A percentile compares a stretch with the other conserved stretches of the same genome.
Evolutionary conservation across 1,140 invertebrate species (phyloP).

Genomic region (Sipha flava): DNA sequence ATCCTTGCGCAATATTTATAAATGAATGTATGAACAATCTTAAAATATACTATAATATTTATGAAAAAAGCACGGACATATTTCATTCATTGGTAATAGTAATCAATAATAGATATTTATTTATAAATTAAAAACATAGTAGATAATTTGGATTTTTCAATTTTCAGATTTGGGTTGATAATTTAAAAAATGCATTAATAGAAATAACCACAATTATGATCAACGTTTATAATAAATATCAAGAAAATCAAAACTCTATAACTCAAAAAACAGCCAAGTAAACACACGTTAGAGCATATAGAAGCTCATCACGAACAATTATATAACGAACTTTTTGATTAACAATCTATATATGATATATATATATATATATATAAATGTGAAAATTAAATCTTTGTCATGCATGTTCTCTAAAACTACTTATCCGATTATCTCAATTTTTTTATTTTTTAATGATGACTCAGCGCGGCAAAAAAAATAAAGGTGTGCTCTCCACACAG

Average conservation of each 20-base stretch:
- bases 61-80: neutral
- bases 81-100: constrained; percentile 20
- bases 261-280: neutral
- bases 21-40: constrained; percentile 10
- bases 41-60: neutral
- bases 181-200: neutral
- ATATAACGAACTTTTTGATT: neutral
- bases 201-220: neutral
- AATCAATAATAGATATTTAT: too few species aligned
- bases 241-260: neutral
- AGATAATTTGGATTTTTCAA: too few species aligned
- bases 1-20: neutral
- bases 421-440: too few species aligned
- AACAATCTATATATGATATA: too few species aligned
- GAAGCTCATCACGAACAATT: neutral
- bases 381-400: too few species aligned
- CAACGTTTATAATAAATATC: neutral
- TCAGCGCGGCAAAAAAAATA: too few species aligned
- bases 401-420: too few species aligned
- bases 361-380: too few species aligned
- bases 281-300: neutral
- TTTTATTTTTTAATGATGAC: too few species aligned
- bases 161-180: neutral
- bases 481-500: too few species aligned
- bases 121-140: too few species aligned